Evolutionary conservation across 2,888 invertebrate species (phyloP), one percentile per base, ranked within the genome.

Genomic region (Ophioninae sp.): DNA sequence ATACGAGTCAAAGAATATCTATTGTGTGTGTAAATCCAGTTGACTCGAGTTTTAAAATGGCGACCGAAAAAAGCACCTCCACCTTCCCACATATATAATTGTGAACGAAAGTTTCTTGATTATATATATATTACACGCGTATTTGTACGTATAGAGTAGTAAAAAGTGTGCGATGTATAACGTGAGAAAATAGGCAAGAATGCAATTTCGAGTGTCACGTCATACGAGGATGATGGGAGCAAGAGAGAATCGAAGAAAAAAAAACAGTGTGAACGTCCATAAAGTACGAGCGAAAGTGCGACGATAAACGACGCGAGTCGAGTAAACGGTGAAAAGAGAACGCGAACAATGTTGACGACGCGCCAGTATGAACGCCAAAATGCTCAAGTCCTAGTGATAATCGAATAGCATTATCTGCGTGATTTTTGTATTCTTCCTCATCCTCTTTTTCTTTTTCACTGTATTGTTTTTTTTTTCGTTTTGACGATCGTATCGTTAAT

Each of bases 361-460:
- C 50, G 50, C 68, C 74, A 74, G 79, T 79, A n/a, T 57, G 64
- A 73, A 77, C 44, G 80, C 80, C 83, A 68, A 77, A 77, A 80
- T 82, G 82, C 80, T 85, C 85, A 85, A 84, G 56, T 78, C 57
- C 41, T 84, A 84, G 78, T 75, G 59, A 67, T 84, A 50, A 83
- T 65, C 77, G 41, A 68, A 59, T 80, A 83, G 69, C 59, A 77
- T 23, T 83, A 74, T 37, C 69, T 81, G 62, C 80, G 69, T 83
- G 80, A 77, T 78, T 83, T 70, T 83, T 83, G 76, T 83, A 83
- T 83, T 78, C 72, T 61, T 68, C 65, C 59, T 75, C 44, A 39
- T 56, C 37, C 37, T 10, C 20, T 21, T 59, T 61, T 65, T n/a
- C 6, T 59, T 13, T 0, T 50, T 50, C 17, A 30, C 30, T 30